A percentile compares a stretch with the other conserved stretches of the same genome.
phyloP scores from a whole-genome alignment of 2,113 vertebrate genomes.

The Percopsis transmontana region DNA sequence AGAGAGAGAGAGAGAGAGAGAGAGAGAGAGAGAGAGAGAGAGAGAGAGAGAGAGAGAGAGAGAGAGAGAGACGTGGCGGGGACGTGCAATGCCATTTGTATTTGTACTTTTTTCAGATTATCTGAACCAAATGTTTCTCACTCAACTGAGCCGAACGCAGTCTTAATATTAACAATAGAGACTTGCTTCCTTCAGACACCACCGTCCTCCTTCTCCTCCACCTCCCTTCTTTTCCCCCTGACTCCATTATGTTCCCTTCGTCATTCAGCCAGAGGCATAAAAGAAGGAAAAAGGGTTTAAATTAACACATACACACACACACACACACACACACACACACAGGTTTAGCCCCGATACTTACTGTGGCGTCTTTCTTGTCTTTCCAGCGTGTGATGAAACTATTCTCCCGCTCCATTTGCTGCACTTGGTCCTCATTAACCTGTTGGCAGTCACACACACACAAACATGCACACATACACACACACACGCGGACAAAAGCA shows the following conservation, averaged over 20 bases:
- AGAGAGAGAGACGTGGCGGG: slow-evolving; percentile 5
- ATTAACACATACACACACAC: slow-evolving; percentile 29
- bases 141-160: slow-evolving; percentile 43
- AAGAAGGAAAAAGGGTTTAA: slow-evolving; percentile 29
- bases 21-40: slow-evolving; percentile 15
- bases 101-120: slow-evolving; percentile 39
- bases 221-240: neutral
- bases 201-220: neutral
- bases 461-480: slow-evolving; percentile 7
- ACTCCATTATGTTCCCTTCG: neutral
- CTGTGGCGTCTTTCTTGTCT: slow-evolving; percentile 93
- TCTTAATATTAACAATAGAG: slow-evolving; percentile 66
- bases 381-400: slow-evolving; percentile 96
- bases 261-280: slow-evolving; percentile 36
- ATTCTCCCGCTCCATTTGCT: slow-evolving; percentile 97
- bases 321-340: slow-evolving; percentile 18
- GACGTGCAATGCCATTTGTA: slow-evolving; percentile 41
- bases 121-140: slow-evolving; percentile 66
- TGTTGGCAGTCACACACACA: slow-evolving; percentile 59
- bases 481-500: slow-evolving; percentile 18
- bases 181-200: slow-evolving; percentile 23
- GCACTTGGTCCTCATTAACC: slow-evolving; percentile 93
- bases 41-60: slow-evolving; percentile 15
- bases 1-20: slow-evolving; percentile 13
- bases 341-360: slow-evolving; percentile 65